phyloP scores from a whole-genome alignment of 2,888 invertebrate genomes.

The Laspeyria flexula region DNA sequence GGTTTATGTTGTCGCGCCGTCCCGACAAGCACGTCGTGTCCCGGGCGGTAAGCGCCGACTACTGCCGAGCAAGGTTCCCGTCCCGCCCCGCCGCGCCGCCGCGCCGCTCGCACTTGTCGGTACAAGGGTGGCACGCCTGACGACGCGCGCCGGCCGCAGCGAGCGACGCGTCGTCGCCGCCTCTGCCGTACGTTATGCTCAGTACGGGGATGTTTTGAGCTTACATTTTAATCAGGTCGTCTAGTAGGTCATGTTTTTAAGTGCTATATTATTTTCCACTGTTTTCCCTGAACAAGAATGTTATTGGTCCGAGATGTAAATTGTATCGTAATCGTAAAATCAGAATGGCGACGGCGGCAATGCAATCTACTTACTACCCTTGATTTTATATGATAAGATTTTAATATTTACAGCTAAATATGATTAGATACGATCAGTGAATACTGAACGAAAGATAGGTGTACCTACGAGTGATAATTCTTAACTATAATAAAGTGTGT shows the following conservation, averaged over 20 bases:
- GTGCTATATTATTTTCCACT: not conserved
- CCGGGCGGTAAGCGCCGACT: constrained; percentile 18
- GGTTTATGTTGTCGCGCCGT: constrained; percentile 7
- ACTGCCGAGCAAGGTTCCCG: constrained; percentile 23
- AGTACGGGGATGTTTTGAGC: not conserved
- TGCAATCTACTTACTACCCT: no score
- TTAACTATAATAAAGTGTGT: no score
- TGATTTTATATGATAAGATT: no score
- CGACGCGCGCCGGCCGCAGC: not conserved
- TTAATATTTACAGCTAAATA: no score
- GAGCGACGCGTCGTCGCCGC: not conserved
- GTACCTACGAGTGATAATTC: no score
- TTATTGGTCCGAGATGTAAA: no score
- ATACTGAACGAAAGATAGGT: no score
- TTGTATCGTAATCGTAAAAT: no score
- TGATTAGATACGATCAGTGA: no score
- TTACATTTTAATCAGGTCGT: constrained; percentile 14
- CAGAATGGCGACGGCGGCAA: no score
- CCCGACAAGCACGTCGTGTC: constrained; percentile 24
- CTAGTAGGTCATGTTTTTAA: constrained; percentile 11
- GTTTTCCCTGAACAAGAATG: no score
- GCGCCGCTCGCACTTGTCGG: constrained; percentile 20
- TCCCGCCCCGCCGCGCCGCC: constrained; percentile 33
- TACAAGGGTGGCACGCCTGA: not conserved
- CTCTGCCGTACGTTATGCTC: not conserved